Conservation (phyloP, 2,113 vertebrate species). For the Arothron firmamentum region DNA sequence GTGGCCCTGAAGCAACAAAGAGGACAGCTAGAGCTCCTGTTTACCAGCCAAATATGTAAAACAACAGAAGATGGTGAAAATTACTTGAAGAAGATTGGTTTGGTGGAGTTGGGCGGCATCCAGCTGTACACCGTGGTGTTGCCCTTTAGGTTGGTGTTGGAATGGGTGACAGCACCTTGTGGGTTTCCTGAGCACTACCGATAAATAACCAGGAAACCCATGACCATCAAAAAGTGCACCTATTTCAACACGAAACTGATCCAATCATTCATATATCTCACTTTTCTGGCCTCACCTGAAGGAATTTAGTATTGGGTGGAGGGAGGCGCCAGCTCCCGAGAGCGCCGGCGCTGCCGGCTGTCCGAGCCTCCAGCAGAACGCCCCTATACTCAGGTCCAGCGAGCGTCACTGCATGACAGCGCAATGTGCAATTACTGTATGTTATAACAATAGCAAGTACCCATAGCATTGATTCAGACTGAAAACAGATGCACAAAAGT, state of each 20-base stretch:
- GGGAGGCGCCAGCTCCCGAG: constrained; percentile 64
- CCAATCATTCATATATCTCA: too few relatives aligned
- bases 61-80: background rate
- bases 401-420: constrained; percentile 58
- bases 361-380: constrained; percentile 62
- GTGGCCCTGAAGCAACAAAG: constrained; percentile 30
- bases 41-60: background rate
- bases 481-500: too few relatives aligned
- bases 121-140: constrained; percentile 49
- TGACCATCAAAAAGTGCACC: background rate
- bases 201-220: background rate
- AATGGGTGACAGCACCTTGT: constrained; percentile 40
- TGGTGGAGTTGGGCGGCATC: constrained; percentile 6
- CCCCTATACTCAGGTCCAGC: constrained; percentile 65
- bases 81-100: constrained; percentile 47
- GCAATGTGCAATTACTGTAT: too few relatives aligned
- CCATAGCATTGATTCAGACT: too few relatives aligned
- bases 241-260: too few relatives aligned
- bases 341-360: constrained; percentile 13
- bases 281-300: constrained; percentile 37
- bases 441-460: too few relatives aligned
- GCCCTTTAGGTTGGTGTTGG: constrained; percentile 54
- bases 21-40: too few relatives aligned
- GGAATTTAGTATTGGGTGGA: constrained; percentile 59
- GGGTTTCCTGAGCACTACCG: constrained; percentile 36